phyloP scores from a whole-genome alignment of 2,113 vertebrate species.

The Perca fluviatilis region DNA sequence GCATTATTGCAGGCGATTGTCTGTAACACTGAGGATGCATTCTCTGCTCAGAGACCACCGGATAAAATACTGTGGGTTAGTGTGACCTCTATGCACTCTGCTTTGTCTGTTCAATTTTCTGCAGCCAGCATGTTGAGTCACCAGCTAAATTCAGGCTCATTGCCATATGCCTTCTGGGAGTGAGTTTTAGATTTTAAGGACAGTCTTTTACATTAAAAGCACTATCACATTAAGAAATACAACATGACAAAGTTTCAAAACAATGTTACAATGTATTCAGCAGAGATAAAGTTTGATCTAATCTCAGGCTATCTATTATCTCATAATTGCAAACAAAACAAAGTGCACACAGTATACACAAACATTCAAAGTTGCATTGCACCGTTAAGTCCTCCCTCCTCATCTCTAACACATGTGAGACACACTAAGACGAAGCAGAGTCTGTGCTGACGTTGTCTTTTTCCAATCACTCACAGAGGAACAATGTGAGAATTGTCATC shows the following conservation, averaged over 20 bases:
- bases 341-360: background rate
- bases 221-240: background rate
- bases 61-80: conserved; percentile 34
- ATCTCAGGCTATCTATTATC: background rate
- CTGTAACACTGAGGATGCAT: conserved; percentile 22
- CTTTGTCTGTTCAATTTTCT: conserved; percentile 57
- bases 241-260: conserved; percentile 40
- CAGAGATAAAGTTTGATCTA: background rate
- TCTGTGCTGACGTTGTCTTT: conserved; percentile 49
- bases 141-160: conserved; percentile 42
- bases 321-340: background rate
- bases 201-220: conserved; percentile 12
- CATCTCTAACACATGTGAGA: background rate
- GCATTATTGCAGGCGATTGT: conserved; percentile 17
- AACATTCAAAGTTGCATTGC: conserved; percentile 10
- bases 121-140: conserved; percentile 68
- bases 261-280: background rate
- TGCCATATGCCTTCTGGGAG: conserved; percentile 52
- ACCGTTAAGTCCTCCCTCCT: too few species aligned
- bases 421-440: conserved; percentile 7
- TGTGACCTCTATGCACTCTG: conserved; percentile 70
- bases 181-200: conserved; percentile 28
- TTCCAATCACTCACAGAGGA: conserved; percentile 54
- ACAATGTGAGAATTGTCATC: conserved; percentile 77
- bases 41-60: conserved; percentile 31